Percentiles rank a stretch among this genome's conserved stretches.
These are phyloP conservation scores for Hoplostethus atlanticus DNA, from an alignment of 2,797 vertebrate genomes.

Conservation along the genomic window DNA sequence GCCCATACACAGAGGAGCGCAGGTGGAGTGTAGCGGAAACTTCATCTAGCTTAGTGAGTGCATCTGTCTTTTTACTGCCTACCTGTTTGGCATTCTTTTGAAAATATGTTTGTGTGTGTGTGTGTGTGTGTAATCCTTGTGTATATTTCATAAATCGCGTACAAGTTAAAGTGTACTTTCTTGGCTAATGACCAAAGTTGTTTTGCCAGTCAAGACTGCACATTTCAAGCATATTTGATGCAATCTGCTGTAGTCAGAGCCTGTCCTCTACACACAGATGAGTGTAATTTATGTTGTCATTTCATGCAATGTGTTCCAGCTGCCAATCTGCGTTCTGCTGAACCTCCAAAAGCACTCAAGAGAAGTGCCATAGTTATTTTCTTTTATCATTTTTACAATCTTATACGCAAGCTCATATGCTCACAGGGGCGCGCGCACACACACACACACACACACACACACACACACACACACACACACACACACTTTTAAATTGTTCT, in stretches of 20 bases:
- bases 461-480: too few relatives aligned
- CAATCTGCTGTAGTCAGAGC: slow-evolving; percentile 38
- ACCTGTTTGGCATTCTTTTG: background rate
- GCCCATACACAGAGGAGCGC: background rate
- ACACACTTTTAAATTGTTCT: too few relatives aligned
- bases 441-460: background rate
- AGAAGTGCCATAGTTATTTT: slow-evolving; percentile 23
- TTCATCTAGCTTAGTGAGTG: background rate
- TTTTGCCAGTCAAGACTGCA: slow-evolving; percentile 10
- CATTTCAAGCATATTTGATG: slow-evolving; percentile 40
- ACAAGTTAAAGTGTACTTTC: slow-evolving; percentile 23
- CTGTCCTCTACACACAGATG: slow-evolving; percentile 20
- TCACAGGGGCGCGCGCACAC: background rate
- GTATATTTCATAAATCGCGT: background rate
- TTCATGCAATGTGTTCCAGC: slow-evolving; percentile 34
- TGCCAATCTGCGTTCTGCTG: slow-evolving; percentile 21
- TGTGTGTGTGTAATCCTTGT: slow-evolving; percentile 7
- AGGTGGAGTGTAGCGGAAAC: background rate
- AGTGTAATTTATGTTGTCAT: slow-evolving; percentile 28
- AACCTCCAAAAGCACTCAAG: slow-evolving; percentile 8
- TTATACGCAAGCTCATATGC: background rate
- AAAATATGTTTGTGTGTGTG: background rate
- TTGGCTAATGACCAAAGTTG: slow-evolving; percentile 17
- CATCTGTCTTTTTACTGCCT: background rate
- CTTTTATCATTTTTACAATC: background rate